A percentile compares a stretch with the other conserved stretches of the same genome.
Conservation (phyloP, 2,113 vertebrate genomes). For the Anarrhichthys ocellatus region DNA sequence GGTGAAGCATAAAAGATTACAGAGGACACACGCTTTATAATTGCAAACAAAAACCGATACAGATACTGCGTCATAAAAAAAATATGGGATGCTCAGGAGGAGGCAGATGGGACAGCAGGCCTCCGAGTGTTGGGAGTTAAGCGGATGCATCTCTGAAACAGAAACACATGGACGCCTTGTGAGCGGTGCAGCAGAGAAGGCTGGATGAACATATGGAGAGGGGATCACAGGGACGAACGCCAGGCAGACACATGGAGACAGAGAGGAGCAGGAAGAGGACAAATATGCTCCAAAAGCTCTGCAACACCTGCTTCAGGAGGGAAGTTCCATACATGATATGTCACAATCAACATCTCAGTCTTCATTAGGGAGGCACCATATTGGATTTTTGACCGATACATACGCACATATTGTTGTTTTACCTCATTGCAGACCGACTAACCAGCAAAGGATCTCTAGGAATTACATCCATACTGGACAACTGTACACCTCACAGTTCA, state of each 20-base stretch:
- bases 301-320: constrained; percentile 11
- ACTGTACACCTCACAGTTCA: too few species aligned
- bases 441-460: too few species aligned
- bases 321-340: not conserved
- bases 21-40: constrained; percentile 2
- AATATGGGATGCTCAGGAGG: not conserved
- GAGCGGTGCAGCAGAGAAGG: constrained; percentile 13
- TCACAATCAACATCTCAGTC: not conserved
- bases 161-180: constrained; percentile 15
- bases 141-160: constrained; percentile 12
- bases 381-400: not conserved
- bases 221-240: not conserved
- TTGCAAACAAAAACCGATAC: not conserved
- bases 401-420: not conserved
- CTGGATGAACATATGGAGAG: constrained; percentile 19
- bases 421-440: not conserved
- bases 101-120: constrained; percentile 28
- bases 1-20: constrained; percentile 11
- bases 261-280: not conserved
- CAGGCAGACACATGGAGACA: not conserved
- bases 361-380: not conserved
- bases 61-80: not conserved
- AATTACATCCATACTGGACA: too few species aligned
- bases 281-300: constrained; percentile 7
- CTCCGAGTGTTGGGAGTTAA: constrained; percentile 9